A percentile compares a stretch with the other conserved stretches of the same genome.
These are phyloP conservation scores for Dromius quadrimaculatus DNA, from an alignment of 2,888 invertebrate species.

Conservation along the genomic window DNA sequence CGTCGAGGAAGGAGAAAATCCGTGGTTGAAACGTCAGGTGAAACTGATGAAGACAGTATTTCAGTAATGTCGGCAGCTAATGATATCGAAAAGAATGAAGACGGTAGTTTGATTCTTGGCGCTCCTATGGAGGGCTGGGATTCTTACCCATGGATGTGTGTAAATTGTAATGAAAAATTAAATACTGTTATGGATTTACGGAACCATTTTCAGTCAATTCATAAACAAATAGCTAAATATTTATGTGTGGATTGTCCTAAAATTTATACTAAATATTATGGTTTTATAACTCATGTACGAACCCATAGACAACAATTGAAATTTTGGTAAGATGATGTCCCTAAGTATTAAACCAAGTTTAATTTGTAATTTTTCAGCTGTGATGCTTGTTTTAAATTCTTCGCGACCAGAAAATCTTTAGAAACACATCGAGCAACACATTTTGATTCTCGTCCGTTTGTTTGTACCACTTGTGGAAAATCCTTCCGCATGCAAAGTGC, in stretches of 20 bases:
- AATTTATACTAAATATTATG: slow-evolving; percentile 72
- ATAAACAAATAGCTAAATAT: slow-evolving; percentile 74
- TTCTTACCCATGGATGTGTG: slow-evolving; percentile 69
- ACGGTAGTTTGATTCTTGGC: slow-evolving; percentile 61
- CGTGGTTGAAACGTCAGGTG: slow-evolving; percentile 44
- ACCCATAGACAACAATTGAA: slow-evolving; percentile 73
- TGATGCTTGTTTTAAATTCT: slow-evolving; percentile 71
- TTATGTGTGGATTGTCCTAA: slow-evolving; percentile 77
- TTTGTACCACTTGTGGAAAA: slow-evolving; percentile 71
- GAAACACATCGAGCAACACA: slow-evolving; percentile 68
- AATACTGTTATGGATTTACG: slow-evolving; percentile 69
- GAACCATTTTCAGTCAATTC: slow-evolving; percentile 73
- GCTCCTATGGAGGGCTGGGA: slow-evolving; percentile 64
- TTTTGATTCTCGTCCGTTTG: slow-evolving; percentile 68
- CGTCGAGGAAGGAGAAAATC: slow-evolving; percentile 39
- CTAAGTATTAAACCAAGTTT: slow-evolving; percentile 19
- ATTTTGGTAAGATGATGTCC: slow-evolving; percentile 63
- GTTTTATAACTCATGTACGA: slow-evolving; percentile 75
- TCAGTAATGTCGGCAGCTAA: slow-evolving; percentile 56
- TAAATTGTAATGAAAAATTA: slow-evolving; percentile 68
- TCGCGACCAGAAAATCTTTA: slow-evolving; percentile 68
- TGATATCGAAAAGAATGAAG: slow-evolving; percentile 61
- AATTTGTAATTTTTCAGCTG: slow-evolving; percentile 60
- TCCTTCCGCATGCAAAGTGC: slow-evolving; percentile 71
- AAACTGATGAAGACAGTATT: slow-evolving; percentile 52